Base-by-base conservation (phyloP, 2,113 vertebrate genomes). In the Halcyon malimbica region DNA sequence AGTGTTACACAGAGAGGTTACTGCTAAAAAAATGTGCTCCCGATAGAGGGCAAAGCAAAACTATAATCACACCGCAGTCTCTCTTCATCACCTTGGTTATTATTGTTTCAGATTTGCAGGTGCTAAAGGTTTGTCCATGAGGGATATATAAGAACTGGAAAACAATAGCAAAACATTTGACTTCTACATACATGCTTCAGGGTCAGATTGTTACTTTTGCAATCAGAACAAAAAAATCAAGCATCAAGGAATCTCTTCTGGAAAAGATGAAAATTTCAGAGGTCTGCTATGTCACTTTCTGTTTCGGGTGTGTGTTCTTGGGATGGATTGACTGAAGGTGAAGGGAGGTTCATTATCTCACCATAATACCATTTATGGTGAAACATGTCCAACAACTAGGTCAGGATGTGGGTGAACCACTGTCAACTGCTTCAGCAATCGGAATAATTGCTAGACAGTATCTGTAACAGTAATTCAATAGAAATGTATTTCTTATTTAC, bases 1-100 rank as follows among this genome's bases (percentile, higher is more conserved):
- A 83, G 59, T 1, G 28, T 21, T 84, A 29, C 48, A 73, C 16
- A 13, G n/a, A 54, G 53, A 89, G 59, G 74, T 54, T 70, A 33
- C 67, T 63, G 79, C 85, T 83, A 41, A 46, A 74, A 57, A 87
- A 95, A 86, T 31, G 26, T 50, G 75, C 50, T 96, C 84, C 91
- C 78, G 46, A 37, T 6, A 50, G 93, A 90, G 59, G 79, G 68
- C 68, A 95, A 51, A 89, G 68, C 71, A 54, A 35, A 90, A 42
- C 76, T 28, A 5, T 3, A 89, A 89, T 54, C 79, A 83, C 90
- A 50, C 2, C 2, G 1, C 59, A 51, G 75, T 7, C 90, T 71
- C 57, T 83, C 85, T 53, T 69, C 84, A 83, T 86, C 87, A 70
- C 85, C 6, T 7, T 20, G 10, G 46, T 39, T 93, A 35, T 77